Conservation (phyloP, 2,888 invertebrate species). For the Stenichneumon culpator region DNA sequence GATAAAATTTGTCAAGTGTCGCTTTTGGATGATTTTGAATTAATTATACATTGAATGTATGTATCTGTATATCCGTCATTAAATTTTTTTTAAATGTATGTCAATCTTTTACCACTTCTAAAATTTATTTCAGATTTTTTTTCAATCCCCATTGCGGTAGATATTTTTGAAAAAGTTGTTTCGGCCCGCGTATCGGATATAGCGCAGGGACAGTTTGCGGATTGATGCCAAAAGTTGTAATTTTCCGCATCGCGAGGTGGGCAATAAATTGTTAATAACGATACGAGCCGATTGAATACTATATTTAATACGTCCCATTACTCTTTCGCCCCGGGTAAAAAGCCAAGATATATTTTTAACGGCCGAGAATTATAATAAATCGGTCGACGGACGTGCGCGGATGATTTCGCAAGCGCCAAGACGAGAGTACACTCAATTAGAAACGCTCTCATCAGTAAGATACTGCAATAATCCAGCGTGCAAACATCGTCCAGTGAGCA, state of each 20-base stretch:
- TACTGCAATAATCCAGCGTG: slow-evolving; percentile 40
- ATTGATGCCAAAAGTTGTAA: neutral
- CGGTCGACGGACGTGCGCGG: slow-evolving; percentile 25
- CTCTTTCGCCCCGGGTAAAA: slow-evolving; percentile 5
- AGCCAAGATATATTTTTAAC: slow-evolving; percentile 8
- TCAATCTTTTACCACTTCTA: too few relatives aligned
- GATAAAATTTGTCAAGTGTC: too few relatives aligned
- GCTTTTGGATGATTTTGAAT: too few relatives aligned
- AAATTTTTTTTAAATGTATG: too few relatives aligned
- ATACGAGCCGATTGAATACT: neutral
- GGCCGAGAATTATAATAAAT: slow-evolving; percentile 39
- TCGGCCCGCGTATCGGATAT: too few relatives aligned
- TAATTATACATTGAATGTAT: too few relatives aligned
- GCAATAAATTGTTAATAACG: neutral
- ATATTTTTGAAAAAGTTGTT: too few relatives aligned
- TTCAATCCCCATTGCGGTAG: too few relatives aligned
- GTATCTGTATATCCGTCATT: too few relatives aligned
- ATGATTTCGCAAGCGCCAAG: slow-evolving; percentile 33
- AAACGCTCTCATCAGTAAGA: slow-evolving; percentile 23
- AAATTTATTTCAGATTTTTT: too few relatives aligned
- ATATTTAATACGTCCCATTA: slow-evolving; percentile 1
- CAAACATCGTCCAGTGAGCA: slow-evolving; percentile 28
- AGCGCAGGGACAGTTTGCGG: neutral
- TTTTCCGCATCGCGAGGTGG: neutral
- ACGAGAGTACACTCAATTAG: slow-evolving; percentile 49